phyloP scores from a whole-genome alignment of 1,140 invertebrate genomes.

The Apis mellifera region Amel_HAv3.1 CM009938.2:7088001-7088500 shows the following conservation, averaged over 20 bases:
- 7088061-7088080: no score
- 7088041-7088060: not conserved
- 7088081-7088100: no score
- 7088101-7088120: no score
- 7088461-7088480: constrained; percentile 58
- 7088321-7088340: not conserved
- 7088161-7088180: not conserved
- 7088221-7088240: not conserved
- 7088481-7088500: constrained; percentile 57
- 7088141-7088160: not conserved
- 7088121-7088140: not conserved
- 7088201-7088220: not conserved
- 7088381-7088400: not conserved
- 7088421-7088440: constrained; percentile 41
- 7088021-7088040: not conserved
- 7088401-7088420: constrained; percentile 33
- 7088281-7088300: no score
- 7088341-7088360: not conserved
- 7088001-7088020: not conserved
- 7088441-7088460: constrained; percentile 63
- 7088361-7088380: not conserved
- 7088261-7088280: no score
- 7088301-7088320: no score
- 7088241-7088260: no score
- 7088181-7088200: no score